Evolutionary conservation across 2,888 invertebrate species (phyloP), one percentile per base, ranked within the genome.

Genomic region (Drosophila algonquin): DNA sequence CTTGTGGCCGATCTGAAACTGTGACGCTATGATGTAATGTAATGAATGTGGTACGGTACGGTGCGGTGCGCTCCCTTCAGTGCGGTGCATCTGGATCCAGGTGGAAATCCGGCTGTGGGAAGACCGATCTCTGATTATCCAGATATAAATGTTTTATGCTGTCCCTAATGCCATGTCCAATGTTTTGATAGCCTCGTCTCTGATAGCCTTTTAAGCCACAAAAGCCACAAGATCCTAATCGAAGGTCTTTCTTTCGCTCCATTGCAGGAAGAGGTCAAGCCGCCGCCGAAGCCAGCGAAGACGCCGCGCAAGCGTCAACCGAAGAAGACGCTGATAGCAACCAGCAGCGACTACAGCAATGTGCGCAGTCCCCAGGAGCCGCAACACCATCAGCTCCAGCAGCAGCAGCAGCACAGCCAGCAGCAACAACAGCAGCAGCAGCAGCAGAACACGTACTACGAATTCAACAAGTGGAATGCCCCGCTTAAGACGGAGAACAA

Each of bases 401-500:
- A 90, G 61, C 90, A 90, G 24, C 91, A 90, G 35, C 86, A 83
- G 46, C 64, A 62, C 18, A 54, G 60, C 18, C 76, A 70, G 14
- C 83, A 88, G 50, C 94, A 94, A 89, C 94, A 94, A 89, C 94
- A 94, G 64, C 91, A 93, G 48, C 89, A 90, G 56, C 81, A 90
- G 35, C 85, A 81, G 24, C 91, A 91, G 35, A 90, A 90, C 74
- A 95, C 94, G 59, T 96, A 96, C 90, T 96, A 96, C 85, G 96
- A 97, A 91, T 96, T 96, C 85, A 96, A 96, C 85, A 93, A 96
- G 80, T 97, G 96, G 96, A 96, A 96, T 91, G 93, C 96, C 61
- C 95, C 95, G 30, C 81, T 90, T 18, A 91, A 92, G 77, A 90
- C 90, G 57, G 92, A 92, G 57, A 90, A 86, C 57, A 90, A 87